Base-by-base conservation (phyloP, 2,888 invertebrate genomes). In the Watsonalla binaria region DNA sequence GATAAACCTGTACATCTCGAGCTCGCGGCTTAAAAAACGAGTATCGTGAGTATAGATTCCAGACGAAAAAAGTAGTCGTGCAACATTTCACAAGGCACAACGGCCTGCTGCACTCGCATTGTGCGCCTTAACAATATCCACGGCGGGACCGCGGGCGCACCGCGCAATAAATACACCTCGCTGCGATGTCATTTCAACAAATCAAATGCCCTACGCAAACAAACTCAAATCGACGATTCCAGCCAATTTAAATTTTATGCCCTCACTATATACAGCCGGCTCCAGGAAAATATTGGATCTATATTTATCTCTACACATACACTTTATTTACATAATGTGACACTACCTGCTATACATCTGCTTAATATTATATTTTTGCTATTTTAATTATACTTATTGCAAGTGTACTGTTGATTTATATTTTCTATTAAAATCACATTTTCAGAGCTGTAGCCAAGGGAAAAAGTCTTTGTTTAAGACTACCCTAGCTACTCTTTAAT, bases 1-100 rank as follows among this genome's bases (percentile, higher is more conserved):
- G 89, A 89, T 89, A 90, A 90, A 90, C 89, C 88, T 87, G 89
- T 90, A 89, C 89, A 89, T 90, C 88, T 87, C 82, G 87, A 78
- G 85, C 86, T 86, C 83, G 81, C 83, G 82, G 86, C 82, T 84
- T 83, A 88, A 90, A 90, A 89, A 90, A 90, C 86, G 80, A 90
- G 81, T 82, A 88, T 83, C 80, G 82, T 84, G 86, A 88, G 87
- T 90, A 79, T 83, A 88, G 82, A 87, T 86, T 88, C 89, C 90
- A 90, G 90, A 90, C 90, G 90, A 90, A 90, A 90, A 90, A 90
- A 90, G 90, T 89, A 87, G 90, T 90, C 89, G 87, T 76, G 85
- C 90, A 90, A 90, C 90, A 90, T 90, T 90, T 90, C 89, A 88
- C 86, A 84, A 85, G 86, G 89, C 89, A 82, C 90, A 86, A 82